Base-by-base conservation (phyloP, 2,113 vertebrate species). In the Rhodinocichla rosea region DNA sequence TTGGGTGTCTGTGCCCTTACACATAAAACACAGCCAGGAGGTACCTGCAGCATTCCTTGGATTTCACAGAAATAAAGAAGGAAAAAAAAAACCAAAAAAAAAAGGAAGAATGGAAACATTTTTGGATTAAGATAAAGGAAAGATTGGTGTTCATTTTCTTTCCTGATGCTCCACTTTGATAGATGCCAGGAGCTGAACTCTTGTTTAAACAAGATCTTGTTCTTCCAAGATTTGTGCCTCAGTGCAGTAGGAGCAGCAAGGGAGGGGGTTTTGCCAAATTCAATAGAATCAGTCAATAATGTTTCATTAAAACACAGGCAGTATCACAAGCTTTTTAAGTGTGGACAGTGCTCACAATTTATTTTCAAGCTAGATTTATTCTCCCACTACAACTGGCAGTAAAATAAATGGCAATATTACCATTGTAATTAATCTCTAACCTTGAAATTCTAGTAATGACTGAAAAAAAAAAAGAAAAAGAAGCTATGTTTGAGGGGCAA, bases 391-490 rank as follows among this genome's bases (percentile, higher is more conserved):
- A 87, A 69, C 62, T 95, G 84, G 76, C 75, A 90, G 79, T 90
- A 94, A 96, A 97, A 96, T 52, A 88, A 94, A 96, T 62, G 59
- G 73, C 30, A 90, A 87, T 85, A 90, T 92, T 85, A 55, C 89
- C 65, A 89, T 95, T 83, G 87, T 89, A 96, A 96, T 97, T 96
- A 96, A 96, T 97, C 87, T 94, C 84, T 96, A 87, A 92, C 96
- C 89, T 86, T 92, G 74, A 96, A 92, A 87, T 71, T 60, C 68
- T 77, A 82, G 62, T 74, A 65, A 87, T 69, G 82, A 32, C 73
- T 87, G 49, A 2, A 19, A 37, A 82, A 53, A 82, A 53, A 47
- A 56, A 56, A 49, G n/a, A 39, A 69, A 60, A 65, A 22, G 68
- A 39, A 92, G 57, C 32, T 50, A 1, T 62, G 28, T 90, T 88